phyloP scores from a whole-genome alignment of 2,888 invertebrate genomes.

The Argyresthia albistria region DNA sequence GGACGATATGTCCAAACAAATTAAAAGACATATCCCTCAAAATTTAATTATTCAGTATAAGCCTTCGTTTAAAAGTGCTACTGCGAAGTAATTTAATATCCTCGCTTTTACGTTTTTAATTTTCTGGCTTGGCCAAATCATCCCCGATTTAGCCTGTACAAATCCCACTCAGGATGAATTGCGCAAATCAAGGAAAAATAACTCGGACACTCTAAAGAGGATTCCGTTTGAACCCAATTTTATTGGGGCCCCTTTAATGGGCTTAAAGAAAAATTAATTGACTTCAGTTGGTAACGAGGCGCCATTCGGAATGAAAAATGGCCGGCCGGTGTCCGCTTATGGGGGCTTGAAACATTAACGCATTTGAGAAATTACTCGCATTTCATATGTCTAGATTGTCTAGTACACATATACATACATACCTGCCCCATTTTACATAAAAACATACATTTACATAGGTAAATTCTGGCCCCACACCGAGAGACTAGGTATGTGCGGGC shows the following conservation, averaged over 20 bases:
- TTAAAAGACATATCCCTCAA: too few species aligned
- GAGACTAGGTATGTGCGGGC: too few species aligned
- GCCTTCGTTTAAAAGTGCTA: not conserved
- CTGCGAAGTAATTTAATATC: not conserved
- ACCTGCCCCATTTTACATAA: too few species aligned
- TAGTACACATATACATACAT: too few species aligned
- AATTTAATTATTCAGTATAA: too few species aligned
- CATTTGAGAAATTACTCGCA: not conserved
- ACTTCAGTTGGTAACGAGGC: not conserved
- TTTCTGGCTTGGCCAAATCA: not conserved
- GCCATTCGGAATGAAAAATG: not conserved
- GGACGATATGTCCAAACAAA: too few species aligned
- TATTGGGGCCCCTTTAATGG: not conserved
- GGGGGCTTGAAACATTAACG: not conserved
- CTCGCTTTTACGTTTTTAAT: not conserved
- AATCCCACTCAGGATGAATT: not conserved
- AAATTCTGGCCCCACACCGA: too few species aligned
- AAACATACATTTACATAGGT: too few species aligned
- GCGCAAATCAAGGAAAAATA: not conserved
- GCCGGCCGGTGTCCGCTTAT: not conserved
- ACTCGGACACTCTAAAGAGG: not conserved
- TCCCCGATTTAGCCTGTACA: not conserved
- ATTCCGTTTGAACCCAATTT: not conserved
- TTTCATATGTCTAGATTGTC: too few species aligned
- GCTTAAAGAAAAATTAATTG: constrained; percentile 1